Conservation (phyloP, 2,888 invertebrate species). For the Criorhina ranunculi region DNA sequence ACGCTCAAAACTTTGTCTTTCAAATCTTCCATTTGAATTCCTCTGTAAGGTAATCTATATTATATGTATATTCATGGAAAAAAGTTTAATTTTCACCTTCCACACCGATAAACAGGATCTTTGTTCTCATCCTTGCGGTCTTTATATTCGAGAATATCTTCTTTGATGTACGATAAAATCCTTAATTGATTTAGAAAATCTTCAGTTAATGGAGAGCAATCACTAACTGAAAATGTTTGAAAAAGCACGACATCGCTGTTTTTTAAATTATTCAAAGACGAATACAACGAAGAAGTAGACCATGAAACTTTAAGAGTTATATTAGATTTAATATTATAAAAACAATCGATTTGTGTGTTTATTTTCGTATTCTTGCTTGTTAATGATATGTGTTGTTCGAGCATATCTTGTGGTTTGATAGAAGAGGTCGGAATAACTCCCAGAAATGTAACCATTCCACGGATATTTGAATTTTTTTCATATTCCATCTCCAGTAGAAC, state of each 20-base stretch:
- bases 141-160: conserved; percentile 82
- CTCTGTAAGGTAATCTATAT: conserved; percentile 37
- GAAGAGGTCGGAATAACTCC: conserved; percentile 79
- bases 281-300: conserved; percentile 78
- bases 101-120: conserved; percentile 81
- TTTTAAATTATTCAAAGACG: conserved; percentile 80
- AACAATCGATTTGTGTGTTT: conserved; percentile 79
- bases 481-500: conserved; percentile 81
- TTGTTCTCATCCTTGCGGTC: conserved; percentile 73
- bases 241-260: conserved; percentile 81
- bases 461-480: conserved; percentile 77
- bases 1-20: conserved; percentile 81
- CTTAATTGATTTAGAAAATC: conserved; percentile 82
- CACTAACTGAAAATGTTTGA: conserved; percentile 81
- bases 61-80: not conserved
- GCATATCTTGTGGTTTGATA: conserved; percentile 79
- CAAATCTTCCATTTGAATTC: conserved; percentile 78
- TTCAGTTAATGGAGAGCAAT: conserved; percentile 79
- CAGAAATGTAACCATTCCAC: conserved; percentile 81
- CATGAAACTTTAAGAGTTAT: conserved; percentile 81
- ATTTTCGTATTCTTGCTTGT: conserved; percentile 59
- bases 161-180: conserved; percentile 81
- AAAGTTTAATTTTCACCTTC: conserved; percentile 74
- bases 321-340: conserved; percentile 81
- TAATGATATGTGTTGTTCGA: conserved; percentile 79